Evolutionary conservation across 2,797 vertebrate genomes (phyloP).

Genomic region (Sitta carolinensis): DNA sequence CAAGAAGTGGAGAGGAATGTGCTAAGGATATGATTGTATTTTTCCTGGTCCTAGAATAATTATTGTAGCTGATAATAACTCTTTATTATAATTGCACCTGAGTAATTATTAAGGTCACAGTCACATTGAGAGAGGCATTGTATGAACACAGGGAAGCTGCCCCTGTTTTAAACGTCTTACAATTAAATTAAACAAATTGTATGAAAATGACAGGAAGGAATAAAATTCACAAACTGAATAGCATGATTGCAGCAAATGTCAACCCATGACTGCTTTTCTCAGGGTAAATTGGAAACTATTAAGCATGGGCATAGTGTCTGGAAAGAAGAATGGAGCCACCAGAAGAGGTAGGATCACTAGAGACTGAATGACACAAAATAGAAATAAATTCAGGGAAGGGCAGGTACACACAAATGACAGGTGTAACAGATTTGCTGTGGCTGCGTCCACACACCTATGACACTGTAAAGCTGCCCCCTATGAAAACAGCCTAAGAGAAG

Average conservation of each 20-base stretch:
- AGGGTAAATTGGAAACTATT: background rate
- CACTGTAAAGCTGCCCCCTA: background rate
- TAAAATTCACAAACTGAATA: background rate
- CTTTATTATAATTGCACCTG: slow-evolving; percentile 39
- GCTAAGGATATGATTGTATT: background rate
- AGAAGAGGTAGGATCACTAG: background rate
- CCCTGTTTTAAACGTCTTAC: slow-evolving; percentile 5
- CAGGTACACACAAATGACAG: background rate
- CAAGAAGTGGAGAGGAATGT: background rate
- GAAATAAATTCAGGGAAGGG: background rate
- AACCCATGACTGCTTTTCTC: background rate
- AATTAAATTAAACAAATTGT: slow-evolving; percentile 37
- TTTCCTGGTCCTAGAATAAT: slow-evolving; percentile 12
- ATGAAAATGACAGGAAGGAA: slow-evolving; percentile 19
- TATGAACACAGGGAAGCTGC: slow-evolving; percentile 8
- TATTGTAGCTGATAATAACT: slow-evolving; percentile 31
- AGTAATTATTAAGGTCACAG: slow-evolving; percentile 3
- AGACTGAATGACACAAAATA: background rate
- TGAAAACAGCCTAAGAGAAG: background rate
- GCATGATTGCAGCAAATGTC: background rate
- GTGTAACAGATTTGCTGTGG: background rate
- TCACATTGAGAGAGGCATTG: background rate
- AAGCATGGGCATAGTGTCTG: background rate
- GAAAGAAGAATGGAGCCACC: background rate
- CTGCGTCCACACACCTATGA: background rate